Percentiles rank a stretch among this genome's conserved stretches.
phyloP scores from a whole-genome alignment of 2,797 vertebrate species.

The Diplodus puntazzo region DNA sequence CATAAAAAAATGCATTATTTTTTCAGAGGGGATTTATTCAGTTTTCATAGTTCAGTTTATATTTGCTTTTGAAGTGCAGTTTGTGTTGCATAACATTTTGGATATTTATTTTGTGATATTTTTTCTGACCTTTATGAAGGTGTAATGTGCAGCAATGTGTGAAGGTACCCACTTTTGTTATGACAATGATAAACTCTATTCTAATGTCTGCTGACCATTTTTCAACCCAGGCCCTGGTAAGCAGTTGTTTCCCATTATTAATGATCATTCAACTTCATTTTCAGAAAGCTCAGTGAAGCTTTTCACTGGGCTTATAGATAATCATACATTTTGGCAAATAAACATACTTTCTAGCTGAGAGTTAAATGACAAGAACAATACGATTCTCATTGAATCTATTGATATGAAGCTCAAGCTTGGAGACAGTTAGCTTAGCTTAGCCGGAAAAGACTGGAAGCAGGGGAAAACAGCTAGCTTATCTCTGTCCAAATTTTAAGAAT shows the following conservation, averaged over 20 bases:
- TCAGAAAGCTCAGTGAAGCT: neutral
- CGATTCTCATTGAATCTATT: neutral
- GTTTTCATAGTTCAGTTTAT: neutral
- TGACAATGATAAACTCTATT: neutral
- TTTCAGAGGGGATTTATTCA: neutral
- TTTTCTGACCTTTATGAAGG: slow-evolving; percentile 30
- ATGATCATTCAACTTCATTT: neutral
- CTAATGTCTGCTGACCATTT: neutral
- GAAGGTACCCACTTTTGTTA: slow-evolving; percentile 3
- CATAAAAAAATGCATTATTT: neutral
- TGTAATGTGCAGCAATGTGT: neutral
- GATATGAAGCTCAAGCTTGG: neutral
- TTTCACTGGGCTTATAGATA: neutral
- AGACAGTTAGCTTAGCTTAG: neutral
- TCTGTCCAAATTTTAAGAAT: neutral
- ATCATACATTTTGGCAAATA: neutral
- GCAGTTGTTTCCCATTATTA: neutral
- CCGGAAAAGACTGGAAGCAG: neutral
- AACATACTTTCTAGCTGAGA: neutral
- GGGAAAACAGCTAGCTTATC: neutral
- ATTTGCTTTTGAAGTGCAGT: neutral
- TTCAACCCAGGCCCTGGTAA: neutral
- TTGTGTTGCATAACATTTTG: neutral
- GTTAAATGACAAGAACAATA: neutral
- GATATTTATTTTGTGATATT: neutral